Percentiles rank a stretch among this genome's conserved stretches.
Conservation (phyloP, 2,113 vertebrate genomes). For the Pollachius pollachius region DNA sequence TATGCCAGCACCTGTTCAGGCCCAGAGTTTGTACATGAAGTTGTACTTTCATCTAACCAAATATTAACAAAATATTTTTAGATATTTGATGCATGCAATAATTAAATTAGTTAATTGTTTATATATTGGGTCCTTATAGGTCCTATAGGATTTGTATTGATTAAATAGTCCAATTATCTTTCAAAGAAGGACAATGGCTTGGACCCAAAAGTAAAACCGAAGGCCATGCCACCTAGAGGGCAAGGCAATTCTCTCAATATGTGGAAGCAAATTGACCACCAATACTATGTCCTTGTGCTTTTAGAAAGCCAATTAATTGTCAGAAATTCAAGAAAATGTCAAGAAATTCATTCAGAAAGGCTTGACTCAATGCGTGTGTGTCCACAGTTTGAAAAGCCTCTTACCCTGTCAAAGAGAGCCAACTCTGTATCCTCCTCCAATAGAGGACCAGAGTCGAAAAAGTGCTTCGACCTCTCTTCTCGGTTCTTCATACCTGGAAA, state of each 20-base stretch:
- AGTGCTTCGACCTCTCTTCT: constrained; percentile 95
- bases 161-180: too few species aligned
- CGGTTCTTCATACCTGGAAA: constrained; percentile 93
- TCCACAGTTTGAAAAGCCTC: constrained; percentile 7
- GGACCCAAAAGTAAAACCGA: not conserved
- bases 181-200: too few species aligned
- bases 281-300: not conserved
- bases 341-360: not conserved
- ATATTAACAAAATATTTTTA: too few species aligned
- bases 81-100: too few species aligned
- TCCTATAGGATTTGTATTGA: too few species aligned
- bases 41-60: too few species aligned
- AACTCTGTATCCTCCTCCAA: constrained; percentile 92
- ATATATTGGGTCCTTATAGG: too few species aligned
- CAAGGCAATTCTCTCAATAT: not conserved
- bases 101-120: too few species aligned
- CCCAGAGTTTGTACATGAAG: too few species aligned
- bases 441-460: constrained; percentile 92
- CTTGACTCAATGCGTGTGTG: not conserved
- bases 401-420: constrained; percentile 87
- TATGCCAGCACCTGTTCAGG: too few species aligned
- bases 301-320: not conserved
- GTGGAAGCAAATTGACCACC: not conserved
- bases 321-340: too few species aligned
- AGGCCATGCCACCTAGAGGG: not conserved